These are phyloP conservation scores for Phataginus tetradactyla DNA, from an alignment of 2,797 vertebrate genomes.

Conservation along the genomic window DNA sequence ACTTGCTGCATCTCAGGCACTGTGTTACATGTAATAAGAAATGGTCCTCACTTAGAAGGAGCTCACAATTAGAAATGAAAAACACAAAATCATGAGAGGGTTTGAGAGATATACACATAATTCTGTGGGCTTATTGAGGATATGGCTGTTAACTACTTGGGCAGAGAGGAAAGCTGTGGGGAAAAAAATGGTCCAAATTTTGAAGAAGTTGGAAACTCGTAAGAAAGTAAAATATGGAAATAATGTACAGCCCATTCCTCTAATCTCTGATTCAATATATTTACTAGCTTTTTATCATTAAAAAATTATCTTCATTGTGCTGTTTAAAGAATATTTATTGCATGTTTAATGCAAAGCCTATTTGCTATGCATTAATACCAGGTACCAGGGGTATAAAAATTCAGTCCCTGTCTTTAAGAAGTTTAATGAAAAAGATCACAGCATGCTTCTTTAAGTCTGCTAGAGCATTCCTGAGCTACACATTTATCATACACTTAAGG, in stretches of 20 bases:
- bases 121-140: not conserved
- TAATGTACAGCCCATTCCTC: not conserved
- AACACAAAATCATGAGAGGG: not conserved
- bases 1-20: not conserved
- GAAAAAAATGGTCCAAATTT: constrained; percentile 16
- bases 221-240: constrained; percentile 38
- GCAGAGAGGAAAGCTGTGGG: not conserved
- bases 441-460: not conserved
- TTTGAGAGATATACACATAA: constrained; percentile 23
- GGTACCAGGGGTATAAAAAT: not conserved
- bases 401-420: constrained; percentile 19
- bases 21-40: not conserved
- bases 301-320: constrained; percentile 34
- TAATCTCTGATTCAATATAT: not conserved
- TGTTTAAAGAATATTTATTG: constrained; percentile 25
- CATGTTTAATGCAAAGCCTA: not conserved
- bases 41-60: constrained; percentile 3
- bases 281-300: constrained; percentile 5
- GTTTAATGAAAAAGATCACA: not conserved
- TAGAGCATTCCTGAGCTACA: not conserved
- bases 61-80: constrained; percentile 26
- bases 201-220: constrained; percentile 13
- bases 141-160: not conserved
- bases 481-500: constrained; percentile 1
- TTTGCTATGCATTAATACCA: constrained; percentile 24